Base-by-base conservation (phyloP, 2,888 invertebrate genomes). In the Phytoseiulus persimilis region DNA sequence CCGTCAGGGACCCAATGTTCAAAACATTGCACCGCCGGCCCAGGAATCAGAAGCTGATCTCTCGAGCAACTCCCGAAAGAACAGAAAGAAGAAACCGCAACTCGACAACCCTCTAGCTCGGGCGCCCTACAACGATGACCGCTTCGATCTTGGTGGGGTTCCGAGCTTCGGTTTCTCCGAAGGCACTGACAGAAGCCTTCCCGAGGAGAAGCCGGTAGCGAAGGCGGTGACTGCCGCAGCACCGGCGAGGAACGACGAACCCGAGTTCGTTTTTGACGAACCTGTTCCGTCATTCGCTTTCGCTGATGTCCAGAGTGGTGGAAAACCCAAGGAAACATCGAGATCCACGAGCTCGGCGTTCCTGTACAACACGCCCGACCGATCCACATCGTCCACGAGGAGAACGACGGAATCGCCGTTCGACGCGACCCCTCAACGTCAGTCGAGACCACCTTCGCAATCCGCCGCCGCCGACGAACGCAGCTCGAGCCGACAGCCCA, bases 21-120 rank as follows among this genome's bases (percentile, higher is more conserved):
- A 87, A 33, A 33, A 32, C n/a, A 45, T 2, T n/a, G 87, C 32
- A 9, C 87, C 90, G 0, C 90, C 90, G 6, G 83, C 90, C 0
- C 83, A 90, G 46, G 83, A 39, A 28, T 18, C 87, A 18, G 90
- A 39, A 11, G 83, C 90, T 0, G 90, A 90, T 31, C 90, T 90
- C 28, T 32, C 46, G 45, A 84, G 87, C 32, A 83, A 90, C 32
- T 89, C 87, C 14, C 31, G 45, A 18, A 31, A 31, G 23, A 33
- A 11, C 90, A 90, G 0, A 90, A 89, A 0, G 90, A 89, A 11
- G 90, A 90, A 0, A 83, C 89, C 18, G 32, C 89, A 14, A 28
- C 65, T 39, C 89, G 87, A 87, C 33, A 87, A 87, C n/a, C 33
- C 87, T 6, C 33, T 87, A 32, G 87, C 87, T n/a, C 87, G 87